Percentiles rank a stretch among this genome's conserved stretches.
Conservation (phyloP, 2,797 vertebrate genomes). For the Sebastes alutus region DNA sequence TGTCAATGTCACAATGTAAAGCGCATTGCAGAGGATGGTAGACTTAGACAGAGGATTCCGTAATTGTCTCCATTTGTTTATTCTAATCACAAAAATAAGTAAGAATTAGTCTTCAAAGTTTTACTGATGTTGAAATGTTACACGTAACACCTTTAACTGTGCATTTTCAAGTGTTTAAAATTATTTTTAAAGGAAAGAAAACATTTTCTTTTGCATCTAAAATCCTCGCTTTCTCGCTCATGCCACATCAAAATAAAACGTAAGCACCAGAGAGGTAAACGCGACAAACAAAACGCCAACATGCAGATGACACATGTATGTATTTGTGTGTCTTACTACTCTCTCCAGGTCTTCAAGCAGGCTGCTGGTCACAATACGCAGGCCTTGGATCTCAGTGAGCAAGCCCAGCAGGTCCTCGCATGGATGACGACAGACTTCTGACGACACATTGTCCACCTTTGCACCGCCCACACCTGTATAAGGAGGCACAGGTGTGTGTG, state of each 20-base stretch:
- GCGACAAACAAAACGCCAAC: not conserved
- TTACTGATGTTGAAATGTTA: not conserved
- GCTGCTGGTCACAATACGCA: slow-evolving; percentile 87
- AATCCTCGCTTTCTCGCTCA: not conserved
- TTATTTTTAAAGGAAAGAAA: not conserved
- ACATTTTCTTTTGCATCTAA: not conserved
- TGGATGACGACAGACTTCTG: slow-evolving; percentile 86
- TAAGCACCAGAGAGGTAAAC: not conserved
- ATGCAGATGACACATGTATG: not conserved
- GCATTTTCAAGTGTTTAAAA: not conserved
- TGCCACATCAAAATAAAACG: not conserved
- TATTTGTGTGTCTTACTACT: slow-evolving; percentile 85
- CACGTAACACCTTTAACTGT: not conserved
- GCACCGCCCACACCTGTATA: slow-evolving; percentile 53
- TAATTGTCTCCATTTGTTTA: not conserved
- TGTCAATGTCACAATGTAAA: not conserved
- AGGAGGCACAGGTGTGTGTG: not conserved
- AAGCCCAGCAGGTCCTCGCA: slow-evolving; percentile 90
- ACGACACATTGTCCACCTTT: slow-evolving; percentile 75
- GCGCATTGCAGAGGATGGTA: not conserved
- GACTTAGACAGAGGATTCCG: not conserved
- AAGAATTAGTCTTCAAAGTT: not conserved
- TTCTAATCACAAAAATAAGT: not conserved
- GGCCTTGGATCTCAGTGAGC: slow-evolving; percentile 86
- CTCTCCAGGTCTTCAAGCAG: slow-evolving; percentile 90